Conservation (phyloP, 2,113 vertebrate genomes). For the Menidia beryllina region DNA sequence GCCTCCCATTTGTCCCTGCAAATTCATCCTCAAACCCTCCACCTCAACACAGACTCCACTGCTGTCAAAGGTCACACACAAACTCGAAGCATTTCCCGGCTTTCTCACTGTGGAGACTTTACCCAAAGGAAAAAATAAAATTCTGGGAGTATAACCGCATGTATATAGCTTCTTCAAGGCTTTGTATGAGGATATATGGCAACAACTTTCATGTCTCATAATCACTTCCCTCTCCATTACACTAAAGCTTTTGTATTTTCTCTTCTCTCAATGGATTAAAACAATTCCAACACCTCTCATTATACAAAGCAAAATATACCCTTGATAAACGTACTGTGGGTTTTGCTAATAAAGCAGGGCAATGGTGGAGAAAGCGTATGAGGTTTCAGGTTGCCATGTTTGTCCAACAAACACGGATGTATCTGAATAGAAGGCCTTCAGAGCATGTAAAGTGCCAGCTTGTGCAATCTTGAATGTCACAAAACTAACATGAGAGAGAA, state of each 20-base stretch:
- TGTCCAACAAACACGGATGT: slow-evolving; percentile 13
- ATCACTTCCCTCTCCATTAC: neutral
- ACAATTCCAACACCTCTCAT: neutral
- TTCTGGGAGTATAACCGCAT: neutral
- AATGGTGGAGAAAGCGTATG: slow-evolving; percentile 1
- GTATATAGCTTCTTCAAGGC: neutral
- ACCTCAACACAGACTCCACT: slow-evolving; percentile 35
- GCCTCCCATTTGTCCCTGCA: slow-evolving; percentile 37
- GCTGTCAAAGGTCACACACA: slow-evolving; percentile 35
- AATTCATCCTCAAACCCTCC: slow-evolving; percentile 66
- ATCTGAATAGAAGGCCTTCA: slow-evolving; percentile 16
- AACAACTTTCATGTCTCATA: neutral
- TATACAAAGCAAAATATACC: neutral
- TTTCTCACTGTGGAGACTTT: slow-evolving; percentile 2
- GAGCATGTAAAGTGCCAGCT: slow-evolving; percentile 3
- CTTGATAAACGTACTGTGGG: slow-evolving; percentile 11
- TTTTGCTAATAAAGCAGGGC: neutral
- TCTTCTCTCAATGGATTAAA: neutral
- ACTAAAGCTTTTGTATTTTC: neutral
- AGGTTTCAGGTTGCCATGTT: slow-evolving; percentile 38
- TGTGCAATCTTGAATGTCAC: slow-evolving; percentile 29
- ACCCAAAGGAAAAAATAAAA: slow-evolving; percentile 65
- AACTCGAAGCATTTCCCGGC: slow-evolving; percentile 5
- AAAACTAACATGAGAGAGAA: slow-evolving; percentile 27
- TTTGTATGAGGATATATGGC: neutral